Conservation (phyloP, 2,888 invertebrate genomes). For the Tachina fera region DNA sequence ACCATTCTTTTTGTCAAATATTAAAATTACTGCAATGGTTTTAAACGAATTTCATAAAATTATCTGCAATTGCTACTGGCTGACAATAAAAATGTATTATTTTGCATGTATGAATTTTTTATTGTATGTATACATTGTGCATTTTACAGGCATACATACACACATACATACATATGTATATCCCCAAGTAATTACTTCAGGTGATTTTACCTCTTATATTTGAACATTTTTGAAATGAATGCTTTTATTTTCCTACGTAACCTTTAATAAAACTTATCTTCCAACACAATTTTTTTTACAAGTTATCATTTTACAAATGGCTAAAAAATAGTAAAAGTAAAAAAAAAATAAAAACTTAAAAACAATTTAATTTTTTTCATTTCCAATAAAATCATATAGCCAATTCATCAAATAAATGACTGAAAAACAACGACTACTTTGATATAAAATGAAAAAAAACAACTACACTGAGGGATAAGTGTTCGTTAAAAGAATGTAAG, state of each 20-base stretch:
- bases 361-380: conserved; percentile 72
- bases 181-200: background rate
- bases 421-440: conserved; percentile 18
- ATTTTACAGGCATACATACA: too few relatives aligned
- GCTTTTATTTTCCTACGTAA: conserved; percentile 28
- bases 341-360: conserved; percentile 61
- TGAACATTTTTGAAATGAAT: conserved; percentile 4
- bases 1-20: too few relatives aligned
- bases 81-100: too few relatives aligned
- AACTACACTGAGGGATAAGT: conserved; percentile 13
- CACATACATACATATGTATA: too few relatives aligned
- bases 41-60: too few relatives aligned
- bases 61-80: too few relatives aligned
- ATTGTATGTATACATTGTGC: too few relatives aligned
- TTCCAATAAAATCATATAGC: conserved; percentile 69
- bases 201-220: conserved; percentile 1
- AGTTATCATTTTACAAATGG: conserved; percentile 40
- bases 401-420: conserved; percentile 71
- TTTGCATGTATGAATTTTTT: too few relatives aligned
- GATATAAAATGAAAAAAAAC: conserved; percentile 16
- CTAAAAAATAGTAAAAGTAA: background rate
- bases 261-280: conserved; percentile 36
- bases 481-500: background rate
- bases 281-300: conserved; percentile 4
- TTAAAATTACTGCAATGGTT: too few relatives aligned